A percentile compares a stretch with the other conserved stretches of the same genome.
These are phyloP conservation scores for Aleiodes leptofemur DNA, from an alignment of 2,888 invertebrate species.

Conservation along the genomic window DNA sequence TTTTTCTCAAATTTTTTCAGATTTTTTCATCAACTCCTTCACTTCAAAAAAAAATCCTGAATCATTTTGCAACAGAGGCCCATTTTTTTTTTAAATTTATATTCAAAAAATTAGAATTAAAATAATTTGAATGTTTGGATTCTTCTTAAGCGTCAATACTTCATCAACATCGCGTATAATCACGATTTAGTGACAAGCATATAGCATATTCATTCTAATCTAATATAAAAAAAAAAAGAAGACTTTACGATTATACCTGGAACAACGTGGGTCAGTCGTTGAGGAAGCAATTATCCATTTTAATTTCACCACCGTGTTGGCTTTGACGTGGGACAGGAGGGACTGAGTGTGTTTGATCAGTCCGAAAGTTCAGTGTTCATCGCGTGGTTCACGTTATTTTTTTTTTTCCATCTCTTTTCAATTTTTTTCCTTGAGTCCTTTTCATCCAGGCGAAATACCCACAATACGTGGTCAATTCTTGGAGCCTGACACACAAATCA, in stretches of 20 bases:
- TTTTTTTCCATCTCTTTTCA: background rate
- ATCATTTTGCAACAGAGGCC: too few species aligned
- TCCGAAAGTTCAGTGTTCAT: constrained; percentile 49
- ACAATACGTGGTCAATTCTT: constrained; percentile 56
- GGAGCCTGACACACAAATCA: constrained; percentile 72
- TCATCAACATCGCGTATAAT: background rate
- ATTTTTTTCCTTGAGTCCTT: constrained; percentile 18
- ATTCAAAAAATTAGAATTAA: background rate
- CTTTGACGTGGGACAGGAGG: constrained; percentile 66
- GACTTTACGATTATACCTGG: constrained; percentile 71
- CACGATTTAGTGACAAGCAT: constrained; percentile 36
- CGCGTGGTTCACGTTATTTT: constrained; percentile 35
- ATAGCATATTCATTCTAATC: constrained; percentile 63
- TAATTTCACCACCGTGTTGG: constrained; percentile 65
- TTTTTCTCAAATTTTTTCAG: too few species aligned
- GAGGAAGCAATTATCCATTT: constrained; percentile 71
- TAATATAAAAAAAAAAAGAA: constrained; percentile 67
- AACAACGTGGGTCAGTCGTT: constrained; percentile 59
- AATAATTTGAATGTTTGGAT: background rate
- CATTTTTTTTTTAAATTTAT: too few species aligned
- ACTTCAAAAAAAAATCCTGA: too few species aligned
- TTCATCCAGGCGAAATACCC: constrained; percentile 40
- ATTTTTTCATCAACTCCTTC: too few species aligned
- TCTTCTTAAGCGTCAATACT: too few species aligned
- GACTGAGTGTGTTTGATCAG: constrained; percentile 67